Percentiles rank a stretch among this genome's conserved stretches.
Evolutionary conservation across 2,113 vertebrate species (phyloP).

Genomic region (Cochlearius cochlearius): DNA sequence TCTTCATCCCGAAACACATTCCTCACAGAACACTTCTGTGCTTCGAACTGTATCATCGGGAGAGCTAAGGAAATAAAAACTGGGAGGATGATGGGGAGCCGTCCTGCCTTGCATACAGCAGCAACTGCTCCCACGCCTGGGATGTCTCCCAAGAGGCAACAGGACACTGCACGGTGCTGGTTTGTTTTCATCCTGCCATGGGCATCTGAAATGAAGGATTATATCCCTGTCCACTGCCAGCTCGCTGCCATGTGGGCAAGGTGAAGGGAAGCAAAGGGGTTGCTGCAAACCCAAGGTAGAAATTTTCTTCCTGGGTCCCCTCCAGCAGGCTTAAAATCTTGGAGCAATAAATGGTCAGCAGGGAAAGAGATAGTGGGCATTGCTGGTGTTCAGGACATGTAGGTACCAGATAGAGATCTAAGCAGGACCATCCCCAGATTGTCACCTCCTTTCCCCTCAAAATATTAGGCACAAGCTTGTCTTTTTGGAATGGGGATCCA

Average conservation of each 20-base stretch:
- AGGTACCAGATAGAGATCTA: background rate
- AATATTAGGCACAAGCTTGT: background rate
- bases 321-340: background rate
- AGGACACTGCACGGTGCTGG: background rate
- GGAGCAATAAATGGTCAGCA: background rate
- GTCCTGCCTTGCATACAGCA: background rate
- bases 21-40: conserved; percentile 29
- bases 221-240: background rate
- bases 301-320: background rate
- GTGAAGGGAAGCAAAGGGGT: background rate
- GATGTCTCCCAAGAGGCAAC: background rate
- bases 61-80: background rate
- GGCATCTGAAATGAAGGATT: background rate
- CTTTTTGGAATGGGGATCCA: background rate
- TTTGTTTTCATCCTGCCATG: background rate
- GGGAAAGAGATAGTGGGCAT: background rate
- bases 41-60: background rate
- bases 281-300: background rate
- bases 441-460: background rate
- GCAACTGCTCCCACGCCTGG: background rate
- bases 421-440: background rate
- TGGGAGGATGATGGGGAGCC: background rate
- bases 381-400: background rate
- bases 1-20: conserved; percentile 64
- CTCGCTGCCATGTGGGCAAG: background rate